Percentiles rank a stretch among this genome's conserved stretches.
Evolutionary conservation across 2,797 vertebrate species (phyloP).

Genomic region (Typhlichthys subterraneus): DNA sequence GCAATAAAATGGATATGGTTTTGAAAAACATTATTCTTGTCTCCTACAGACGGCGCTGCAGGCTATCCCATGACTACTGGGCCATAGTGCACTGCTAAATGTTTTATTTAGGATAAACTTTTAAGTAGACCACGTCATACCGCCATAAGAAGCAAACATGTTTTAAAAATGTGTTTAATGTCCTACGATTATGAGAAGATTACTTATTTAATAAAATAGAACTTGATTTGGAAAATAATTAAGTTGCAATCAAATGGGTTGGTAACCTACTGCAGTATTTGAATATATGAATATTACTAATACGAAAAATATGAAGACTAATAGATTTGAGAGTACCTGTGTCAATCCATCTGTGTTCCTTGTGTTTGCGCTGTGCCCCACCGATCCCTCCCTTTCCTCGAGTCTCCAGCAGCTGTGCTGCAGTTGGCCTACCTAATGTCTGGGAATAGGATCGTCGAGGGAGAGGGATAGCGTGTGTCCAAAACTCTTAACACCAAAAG

Average conservation of each 20-base stretch:
- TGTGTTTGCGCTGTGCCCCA: constrained; percentile 10
- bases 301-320: neutral
- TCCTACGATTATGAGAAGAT: no score
- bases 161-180: no score
- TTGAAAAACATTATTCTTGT: constrained; percentile 4
- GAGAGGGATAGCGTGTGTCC: constrained; percentile 34
- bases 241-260: neutral
- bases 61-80: neutral
- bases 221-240: neutral
- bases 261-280: no score
- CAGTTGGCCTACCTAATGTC: constrained; percentile 53
- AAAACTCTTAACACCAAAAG: constrained; percentile 38
- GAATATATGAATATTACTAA: neutral
- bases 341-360: constrained; percentile 65
- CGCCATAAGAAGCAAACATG: no score
- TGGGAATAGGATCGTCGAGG: constrained; percentile 49
- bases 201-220: no score
- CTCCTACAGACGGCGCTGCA: constrained; percentile 50
- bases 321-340: constrained; percentile 14
- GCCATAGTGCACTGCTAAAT: neutral
- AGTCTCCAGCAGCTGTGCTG: constrained; percentile 61
- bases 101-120: no score
- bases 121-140: no score
- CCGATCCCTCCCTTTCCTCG: constrained; percentile 35
- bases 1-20: constrained; percentile 45